Percentiles rank a stretch among this genome's conserved stretches.
These are phyloP conservation scores for Dromococcyx pavoninus DNA, from an alignment of 2,797 vertebrate genomes.

Conservation along the genomic window DNA sequence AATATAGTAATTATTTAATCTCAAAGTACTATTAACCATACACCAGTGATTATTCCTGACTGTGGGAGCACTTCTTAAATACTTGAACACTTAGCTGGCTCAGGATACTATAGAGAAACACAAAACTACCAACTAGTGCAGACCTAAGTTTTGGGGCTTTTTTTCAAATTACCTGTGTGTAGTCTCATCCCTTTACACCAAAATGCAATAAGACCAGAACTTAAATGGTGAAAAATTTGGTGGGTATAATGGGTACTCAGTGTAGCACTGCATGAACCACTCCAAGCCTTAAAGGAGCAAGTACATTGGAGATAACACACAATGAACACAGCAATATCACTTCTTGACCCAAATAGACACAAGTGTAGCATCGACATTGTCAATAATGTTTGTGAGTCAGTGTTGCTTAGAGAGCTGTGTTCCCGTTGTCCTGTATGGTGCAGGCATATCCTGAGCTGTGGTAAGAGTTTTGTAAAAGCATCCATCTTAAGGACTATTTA, in stretches of 20 bases:
- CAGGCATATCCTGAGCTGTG: background rate
- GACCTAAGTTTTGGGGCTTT: background rate
- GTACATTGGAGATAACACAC: fast-evolving
- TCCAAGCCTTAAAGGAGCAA: background rate
- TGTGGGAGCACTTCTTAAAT: background rate
- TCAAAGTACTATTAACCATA: background rate
- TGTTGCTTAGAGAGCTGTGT: background rate
- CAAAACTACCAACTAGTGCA: background rate
- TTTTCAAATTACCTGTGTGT: background rate
- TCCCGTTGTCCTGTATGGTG: background rate
- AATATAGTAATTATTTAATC: background rate
- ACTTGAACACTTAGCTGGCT: background rate
- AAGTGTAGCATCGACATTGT: background rate
- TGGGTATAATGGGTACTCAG: too few species aligned
- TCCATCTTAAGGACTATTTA: background rate
- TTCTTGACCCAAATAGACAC: background rate
- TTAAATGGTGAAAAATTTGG: background rate
- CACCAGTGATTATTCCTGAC: background rate
- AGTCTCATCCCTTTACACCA: background rate
- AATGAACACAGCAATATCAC: background rate
- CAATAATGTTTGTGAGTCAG: background rate
- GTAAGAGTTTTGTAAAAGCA: background rate
- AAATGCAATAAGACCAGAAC: background rate
- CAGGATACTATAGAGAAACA: background rate
- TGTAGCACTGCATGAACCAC: background rate